phyloP scores from a whole-genome alignment of 2,888 invertebrate species.

The Julus scanicus region DNA sequence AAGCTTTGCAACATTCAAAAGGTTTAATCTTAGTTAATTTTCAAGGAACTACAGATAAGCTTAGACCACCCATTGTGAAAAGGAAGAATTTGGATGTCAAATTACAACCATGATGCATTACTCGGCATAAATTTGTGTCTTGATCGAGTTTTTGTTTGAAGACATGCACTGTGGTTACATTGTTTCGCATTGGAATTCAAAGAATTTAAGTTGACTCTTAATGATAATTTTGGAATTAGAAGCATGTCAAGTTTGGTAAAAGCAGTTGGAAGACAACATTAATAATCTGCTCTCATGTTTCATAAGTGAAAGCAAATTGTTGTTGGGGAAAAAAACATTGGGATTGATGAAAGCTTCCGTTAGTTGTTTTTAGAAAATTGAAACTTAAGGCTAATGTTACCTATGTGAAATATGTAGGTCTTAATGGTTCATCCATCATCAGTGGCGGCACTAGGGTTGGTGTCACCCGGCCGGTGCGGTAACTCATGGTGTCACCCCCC shows the following conservation, averaged over 20 bases:
- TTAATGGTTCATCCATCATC: too few species aligned
- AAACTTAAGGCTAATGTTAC: too few species aligned
- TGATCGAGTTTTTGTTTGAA: neutral
- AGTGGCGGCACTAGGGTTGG: too few species aligned
- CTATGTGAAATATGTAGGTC: too few species aligned
- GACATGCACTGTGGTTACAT: neutral
- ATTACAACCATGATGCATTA: neutral
- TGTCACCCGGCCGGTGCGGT: too few species aligned
- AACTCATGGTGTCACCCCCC: too few species aligned
- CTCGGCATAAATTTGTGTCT: neutral
- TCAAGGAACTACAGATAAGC: neutral
- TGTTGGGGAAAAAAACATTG: neutral
- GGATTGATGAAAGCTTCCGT: neutral
- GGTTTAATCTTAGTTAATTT: neutral
- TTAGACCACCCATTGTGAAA: conserved; percentile 9
- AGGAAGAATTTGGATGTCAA: neutral
- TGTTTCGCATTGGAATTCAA: neutral
- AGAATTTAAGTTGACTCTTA: neutral
- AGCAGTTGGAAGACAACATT: neutral
- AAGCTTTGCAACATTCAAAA: neutral
- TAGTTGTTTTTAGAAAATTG: too few species aligned
- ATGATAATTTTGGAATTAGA: neutral
- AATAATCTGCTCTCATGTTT: neutral
- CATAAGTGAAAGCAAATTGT: neutral
- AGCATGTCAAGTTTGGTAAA: neutral